These are phyloP conservation scores for Actinia equina DNA, from an alignment of 64 coral and sea anemone species.

Conservation along the genomic window DNA sequence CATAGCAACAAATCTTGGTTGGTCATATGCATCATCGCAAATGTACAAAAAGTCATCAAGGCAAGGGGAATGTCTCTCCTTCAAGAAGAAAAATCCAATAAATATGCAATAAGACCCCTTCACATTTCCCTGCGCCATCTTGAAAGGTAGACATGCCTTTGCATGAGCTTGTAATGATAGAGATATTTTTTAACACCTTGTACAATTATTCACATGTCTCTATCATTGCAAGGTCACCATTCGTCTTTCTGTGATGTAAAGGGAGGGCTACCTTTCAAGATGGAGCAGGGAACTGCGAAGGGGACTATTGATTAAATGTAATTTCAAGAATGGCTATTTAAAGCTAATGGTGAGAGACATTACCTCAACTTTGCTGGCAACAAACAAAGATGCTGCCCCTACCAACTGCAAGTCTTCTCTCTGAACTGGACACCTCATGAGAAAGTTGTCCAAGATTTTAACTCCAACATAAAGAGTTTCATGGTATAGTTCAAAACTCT, in stretches of 20 bases:
- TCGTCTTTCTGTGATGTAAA: too few species aligned
- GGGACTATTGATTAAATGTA: background rate
- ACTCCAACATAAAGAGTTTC: conserved; percentile 92
- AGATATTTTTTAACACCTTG: too few species aligned
- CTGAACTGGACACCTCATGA: conserved; percentile 54
- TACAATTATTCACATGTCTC: too few species aligned
- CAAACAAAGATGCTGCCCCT: conserved; percentile 77
- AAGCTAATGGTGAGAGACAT: background rate
- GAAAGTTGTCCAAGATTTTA: conserved; percentile 80
- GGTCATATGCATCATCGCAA: conserved; percentile 93
- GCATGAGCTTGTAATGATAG: too few species aligned
- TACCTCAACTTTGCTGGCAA: conserved; percentile 95
- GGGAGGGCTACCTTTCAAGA: too few species aligned
- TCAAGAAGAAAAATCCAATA: background rate
- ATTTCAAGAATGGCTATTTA: too few species aligned
- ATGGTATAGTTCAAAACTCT: conserved; percentile 95
- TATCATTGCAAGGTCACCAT: too few species aligned
- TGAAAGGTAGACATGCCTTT: too few species aligned
- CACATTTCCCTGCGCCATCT: too few species aligned
- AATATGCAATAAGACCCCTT: too few species aligned
- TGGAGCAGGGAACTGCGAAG: too few species aligned
- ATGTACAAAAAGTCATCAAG: conserved; percentile 96
- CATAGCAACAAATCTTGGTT: conserved; percentile 74
- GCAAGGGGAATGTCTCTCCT: conserved; percentile 94
- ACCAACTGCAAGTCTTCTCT: conserved; percentile 84